Percentiles rank a stretch among this genome's conserved stretches.
phyloP scores from a whole-genome alignment of 2,797 vertebrate species.

The Schizopygopsis malacanthus region DNA sequence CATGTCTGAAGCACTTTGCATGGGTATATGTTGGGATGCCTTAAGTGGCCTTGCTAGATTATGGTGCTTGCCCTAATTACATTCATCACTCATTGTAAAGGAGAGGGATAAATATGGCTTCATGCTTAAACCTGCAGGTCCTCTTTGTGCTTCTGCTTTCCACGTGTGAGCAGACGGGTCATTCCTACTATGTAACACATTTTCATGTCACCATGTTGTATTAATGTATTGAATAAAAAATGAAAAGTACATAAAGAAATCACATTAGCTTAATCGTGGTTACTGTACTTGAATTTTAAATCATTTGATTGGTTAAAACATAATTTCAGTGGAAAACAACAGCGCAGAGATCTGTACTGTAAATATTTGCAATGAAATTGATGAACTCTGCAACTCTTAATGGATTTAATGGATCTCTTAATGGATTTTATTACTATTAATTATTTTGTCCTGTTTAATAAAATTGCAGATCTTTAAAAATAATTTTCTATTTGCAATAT shows the following conservation, averaged over 20 bases:
- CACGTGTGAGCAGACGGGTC: not conserved
- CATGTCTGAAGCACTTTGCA: constrained; percentile 29
- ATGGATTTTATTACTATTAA: too few relatives aligned
- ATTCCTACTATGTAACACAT: not conserved
- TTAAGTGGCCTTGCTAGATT: constrained; percentile 50
- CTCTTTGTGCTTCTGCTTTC: not conserved
- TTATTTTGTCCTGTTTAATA: too few relatives aligned
- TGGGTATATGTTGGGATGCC: constrained; percentile 35
- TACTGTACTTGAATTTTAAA: not conserved
- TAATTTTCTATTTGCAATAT: too few relatives aligned
- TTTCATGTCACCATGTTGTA: not conserved
- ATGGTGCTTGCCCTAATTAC: constrained; percentile 49
- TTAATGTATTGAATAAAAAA: not conserved
- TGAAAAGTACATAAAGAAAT: not conserved
- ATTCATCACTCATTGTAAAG: constrained; percentile 39
- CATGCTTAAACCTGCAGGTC: not conserved
- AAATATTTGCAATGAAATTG: too few relatives aligned
- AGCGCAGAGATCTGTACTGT: too few relatives aligned
- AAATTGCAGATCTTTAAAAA: too few relatives aligned
- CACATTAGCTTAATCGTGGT: not conserved
- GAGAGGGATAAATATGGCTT: constrained; percentile 22
- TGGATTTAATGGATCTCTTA: too few relatives aligned
- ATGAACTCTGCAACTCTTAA: too few relatives aligned
- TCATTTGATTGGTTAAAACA: not conserved
- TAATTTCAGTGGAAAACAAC: too few relatives aligned